Percentiles rank a stretch among this genome's conserved stretches.
phyloP scores from a whole-genome alignment of 2,113 vertebrate genomes.

The Corydoras sp. region DNA sequence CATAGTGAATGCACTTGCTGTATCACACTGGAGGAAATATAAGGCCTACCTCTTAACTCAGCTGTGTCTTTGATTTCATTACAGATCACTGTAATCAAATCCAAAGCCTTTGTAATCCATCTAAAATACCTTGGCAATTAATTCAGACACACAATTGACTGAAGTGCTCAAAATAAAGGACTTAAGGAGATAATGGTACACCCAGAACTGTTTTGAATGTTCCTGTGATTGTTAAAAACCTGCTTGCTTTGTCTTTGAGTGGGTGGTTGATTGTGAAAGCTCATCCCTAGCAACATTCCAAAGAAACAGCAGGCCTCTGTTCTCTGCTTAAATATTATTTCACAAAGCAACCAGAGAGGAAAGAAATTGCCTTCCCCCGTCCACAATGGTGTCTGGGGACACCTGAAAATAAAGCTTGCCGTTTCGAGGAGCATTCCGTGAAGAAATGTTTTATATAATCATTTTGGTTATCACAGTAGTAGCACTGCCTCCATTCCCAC shows the following conservation, averaged over 20 bases:
- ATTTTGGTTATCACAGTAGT: constrained; percentile 26
- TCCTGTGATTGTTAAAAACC: constrained; percentile 25
- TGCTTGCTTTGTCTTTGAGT: constrained; percentile 16
- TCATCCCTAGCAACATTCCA: constrained; percentile 10
- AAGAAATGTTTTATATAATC: constrained; percentile 37
- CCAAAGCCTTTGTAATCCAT: neutral
- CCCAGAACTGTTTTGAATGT: constrained; percentile 20
- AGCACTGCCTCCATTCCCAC: constrained; percentile 23
- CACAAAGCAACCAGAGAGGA: constrained; percentile 1
- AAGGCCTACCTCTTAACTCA: neutral
- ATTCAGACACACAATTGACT: constrained; percentile 6
- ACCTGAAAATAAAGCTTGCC: neutral
- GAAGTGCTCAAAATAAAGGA: neutral
- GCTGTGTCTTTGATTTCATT: constrained; percentile 12
- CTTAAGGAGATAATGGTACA: neutral
- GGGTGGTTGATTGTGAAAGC: constrained; percentile 26
- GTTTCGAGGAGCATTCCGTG: constrained; percentile 3
- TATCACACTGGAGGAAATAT: neutral
- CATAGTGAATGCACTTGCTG: neutral
- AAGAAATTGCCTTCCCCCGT: constrained; percentile 20
- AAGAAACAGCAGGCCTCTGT: neutral
- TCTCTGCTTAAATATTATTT: constrained; percentile 21
- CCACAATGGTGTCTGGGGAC: constrained; percentile 9
- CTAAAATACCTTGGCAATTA: constrained; percentile 7
- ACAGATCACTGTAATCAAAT: constrained; percentile 5